Evolutionary conservation across 2,797 vertebrate species (phyloP).

Genomic region (Vireo griseus): DNA sequence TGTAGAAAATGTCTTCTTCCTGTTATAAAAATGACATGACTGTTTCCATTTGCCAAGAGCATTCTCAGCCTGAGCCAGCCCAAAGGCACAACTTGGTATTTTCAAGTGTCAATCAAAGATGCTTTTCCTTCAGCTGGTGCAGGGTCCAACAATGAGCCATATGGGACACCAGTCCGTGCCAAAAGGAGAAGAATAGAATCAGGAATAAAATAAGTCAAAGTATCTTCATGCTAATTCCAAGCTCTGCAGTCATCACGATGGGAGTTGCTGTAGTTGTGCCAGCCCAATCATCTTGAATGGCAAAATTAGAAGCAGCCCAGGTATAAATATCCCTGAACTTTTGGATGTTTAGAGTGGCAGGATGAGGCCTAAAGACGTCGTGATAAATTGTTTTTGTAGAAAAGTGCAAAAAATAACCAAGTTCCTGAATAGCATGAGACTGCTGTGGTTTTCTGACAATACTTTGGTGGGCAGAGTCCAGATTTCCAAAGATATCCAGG

Average conservation of each 20-base stretch:
- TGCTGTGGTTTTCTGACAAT: not conserved
- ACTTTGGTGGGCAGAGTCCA: not conserved
- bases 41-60: constrained; percentile 50
- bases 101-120: constrained; percentile 50
- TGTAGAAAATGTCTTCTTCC: constrained; percentile 26
- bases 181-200: constrained; percentile 32
- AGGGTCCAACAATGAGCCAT: constrained; percentile 53
- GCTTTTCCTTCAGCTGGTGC: constrained; percentile 51
- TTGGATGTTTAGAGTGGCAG: not conserved
- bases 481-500: not conserved
- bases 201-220: constrained; percentile 23
- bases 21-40: constrained; percentile 2
- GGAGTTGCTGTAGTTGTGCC: not conserved
- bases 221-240: not conserved
- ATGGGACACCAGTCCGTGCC: constrained; percentile 15
- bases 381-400: not conserved
- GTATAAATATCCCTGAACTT: constrained; percentile 20
- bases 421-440: not conserved
- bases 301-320: constrained; percentile 7
- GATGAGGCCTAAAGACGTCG: not conserved
- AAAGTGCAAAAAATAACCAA: not conserved
- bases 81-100: constrained; percentile 55
- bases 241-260: not conserved
- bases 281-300: not conserved
- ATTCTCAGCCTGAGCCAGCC: constrained; percentile 51